phyloP scores from a whole-genome alignment of 2,888 invertebrate species.

The Nowickia ferox region DNA sequence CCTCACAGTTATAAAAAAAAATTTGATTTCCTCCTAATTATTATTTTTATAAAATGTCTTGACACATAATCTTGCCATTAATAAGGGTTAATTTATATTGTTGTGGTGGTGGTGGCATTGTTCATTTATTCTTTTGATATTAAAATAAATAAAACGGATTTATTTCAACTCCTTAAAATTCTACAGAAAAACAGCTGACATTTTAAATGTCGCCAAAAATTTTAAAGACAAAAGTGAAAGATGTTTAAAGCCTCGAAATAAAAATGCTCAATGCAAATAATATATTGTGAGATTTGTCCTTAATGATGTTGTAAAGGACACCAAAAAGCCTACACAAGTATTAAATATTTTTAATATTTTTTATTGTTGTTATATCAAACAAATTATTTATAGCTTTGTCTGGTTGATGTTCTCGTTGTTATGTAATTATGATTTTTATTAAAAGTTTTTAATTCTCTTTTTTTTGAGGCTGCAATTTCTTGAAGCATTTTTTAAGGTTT shows the following conservation, averaged over 20 bases:
- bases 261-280: background rate
- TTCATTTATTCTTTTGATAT: constrained; percentile 49
- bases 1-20: background rate
- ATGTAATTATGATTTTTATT: constrained; percentile 45
- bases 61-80: constrained; percentile 40
- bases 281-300: constrained; percentile 39
- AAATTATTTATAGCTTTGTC: constrained; percentile 30
- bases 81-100: constrained; percentile 63
- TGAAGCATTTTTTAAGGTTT: constrained; percentile 64
- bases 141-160: constrained; percentile 41
- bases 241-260: constrained; percentile 10
- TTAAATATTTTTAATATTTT: constrained; percentile 42
- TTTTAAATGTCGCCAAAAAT: constrained; percentile 9
- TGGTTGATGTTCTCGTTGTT: constrained; percentile 10
- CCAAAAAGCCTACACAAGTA: constrained; percentile 13
- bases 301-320: constrained; percentile 20
- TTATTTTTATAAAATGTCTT: constrained; percentile 40
- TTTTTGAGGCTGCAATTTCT: constrained; percentile 66
- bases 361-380: constrained; percentile 2
- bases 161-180: constrained; percentile 35
- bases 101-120: constrained; percentile 33
- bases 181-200: constrained; percentile 50
- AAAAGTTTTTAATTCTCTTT: constrained; percentile 24
- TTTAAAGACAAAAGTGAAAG: background rate
- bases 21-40: constrained; percentile 38